Conservation (phyloP, 2,888 invertebrate species). For the Thumatha senex region DNA sequence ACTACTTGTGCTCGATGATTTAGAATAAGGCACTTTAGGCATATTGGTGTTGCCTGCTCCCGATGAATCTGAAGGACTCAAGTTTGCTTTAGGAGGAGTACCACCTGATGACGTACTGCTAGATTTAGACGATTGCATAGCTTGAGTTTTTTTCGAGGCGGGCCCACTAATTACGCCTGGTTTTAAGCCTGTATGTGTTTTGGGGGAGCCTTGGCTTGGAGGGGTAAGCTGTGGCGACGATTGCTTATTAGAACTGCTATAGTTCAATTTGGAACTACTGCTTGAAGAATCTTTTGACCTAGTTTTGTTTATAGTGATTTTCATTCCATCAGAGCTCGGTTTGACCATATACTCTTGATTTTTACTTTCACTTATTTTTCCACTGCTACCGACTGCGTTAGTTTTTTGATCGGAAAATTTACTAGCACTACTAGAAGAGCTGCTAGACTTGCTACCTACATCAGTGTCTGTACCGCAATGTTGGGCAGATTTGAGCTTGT, state of each 20-base stretch:
- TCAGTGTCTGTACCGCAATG: conserved; percentile 84
- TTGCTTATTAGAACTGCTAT: conserved; percentile 72
- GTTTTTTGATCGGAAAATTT: conserved; percentile 79
- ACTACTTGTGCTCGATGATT: conserved; percentile 67
- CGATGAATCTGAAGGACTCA: conserved; percentile 68
- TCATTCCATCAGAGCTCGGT: conserved; percentile 94
- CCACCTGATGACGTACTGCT: conserved; percentile 59
- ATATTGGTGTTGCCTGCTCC: conserved; percentile 51
- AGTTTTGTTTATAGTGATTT: conserved; percentile 95
- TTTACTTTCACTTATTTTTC: conserved; percentile 79
- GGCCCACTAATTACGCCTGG: conserved; percentile 94
- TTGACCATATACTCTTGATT: conserved; percentile 95
- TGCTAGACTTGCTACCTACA: conserved; percentile 71
- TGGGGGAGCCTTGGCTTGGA: conserved; percentile 86
- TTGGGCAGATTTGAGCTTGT: conserved; percentile 91
- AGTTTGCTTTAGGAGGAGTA: conserved; percentile 73
- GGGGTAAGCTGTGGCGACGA: conserved; percentile 75
- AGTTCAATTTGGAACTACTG: conserved; percentile 71
- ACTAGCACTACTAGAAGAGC: conserved; percentile 67
- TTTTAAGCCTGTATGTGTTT: conserved; percentile 92
- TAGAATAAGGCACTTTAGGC: conserved; percentile 78
- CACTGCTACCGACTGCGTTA: conserved; percentile 63
- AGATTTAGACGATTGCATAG: conserved; percentile 80
- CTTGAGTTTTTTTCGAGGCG: conserved; percentile 91
- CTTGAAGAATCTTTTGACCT: conserved; percentile 87